Conservation (phyloP, 2,797 vertebrate genomes). For the Fundulus diaphanus region DNA sequence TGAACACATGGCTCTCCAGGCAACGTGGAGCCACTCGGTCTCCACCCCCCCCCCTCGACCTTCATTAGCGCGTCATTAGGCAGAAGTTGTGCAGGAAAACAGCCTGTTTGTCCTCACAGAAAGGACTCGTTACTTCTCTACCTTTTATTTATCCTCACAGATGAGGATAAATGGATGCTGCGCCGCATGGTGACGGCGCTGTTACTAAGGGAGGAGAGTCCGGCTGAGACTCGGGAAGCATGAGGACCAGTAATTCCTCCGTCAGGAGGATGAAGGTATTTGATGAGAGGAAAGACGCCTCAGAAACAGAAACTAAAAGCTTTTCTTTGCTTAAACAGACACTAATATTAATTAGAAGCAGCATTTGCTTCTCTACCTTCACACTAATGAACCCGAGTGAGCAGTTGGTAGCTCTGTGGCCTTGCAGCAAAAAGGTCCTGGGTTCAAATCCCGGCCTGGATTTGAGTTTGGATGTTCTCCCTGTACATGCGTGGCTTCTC, state of each 20-base stretch:
- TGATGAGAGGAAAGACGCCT: neutral
- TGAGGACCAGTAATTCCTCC: slow-evolving; percentile 17
- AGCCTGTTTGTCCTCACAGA: slow-evolving; percentile 15
- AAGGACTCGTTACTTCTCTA: slow-evolving; percentile 34
- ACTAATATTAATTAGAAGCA: neutral
- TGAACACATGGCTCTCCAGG: slow-evolving; percentile 53
- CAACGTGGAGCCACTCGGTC: slow-evolving; percentile 41
- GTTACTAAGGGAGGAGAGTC: neutral
- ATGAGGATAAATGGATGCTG: slow-evolving; percentile 5
- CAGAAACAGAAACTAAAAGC: neutral
- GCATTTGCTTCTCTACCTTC: no score
- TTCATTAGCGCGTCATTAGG: slow-evolving; percentile 73
- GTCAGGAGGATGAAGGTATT: slow-evolving; percentile 18
- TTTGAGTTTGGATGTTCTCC: no score
- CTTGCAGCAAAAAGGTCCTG: no score
- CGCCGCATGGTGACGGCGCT: slow-evolving; percentile 2
- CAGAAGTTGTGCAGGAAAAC: slow-evolving; percentile 44
- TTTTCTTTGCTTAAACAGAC: neutral
- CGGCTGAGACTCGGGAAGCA: slow-evolving; percentile 19
- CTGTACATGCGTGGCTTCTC: no score
- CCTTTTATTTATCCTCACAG: slow-evolving; percentile 4
- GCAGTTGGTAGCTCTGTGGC: no score
- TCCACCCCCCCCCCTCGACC: slow-evolving; percentile 55
- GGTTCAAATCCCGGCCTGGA: no score
- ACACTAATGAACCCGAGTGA: no score